Evolutionary conservation across 2,888 invertebrate genomes (phyloP), one percentile per base, ranked within the genome.

Genomic region (Athrips mouffetella): DNA sequence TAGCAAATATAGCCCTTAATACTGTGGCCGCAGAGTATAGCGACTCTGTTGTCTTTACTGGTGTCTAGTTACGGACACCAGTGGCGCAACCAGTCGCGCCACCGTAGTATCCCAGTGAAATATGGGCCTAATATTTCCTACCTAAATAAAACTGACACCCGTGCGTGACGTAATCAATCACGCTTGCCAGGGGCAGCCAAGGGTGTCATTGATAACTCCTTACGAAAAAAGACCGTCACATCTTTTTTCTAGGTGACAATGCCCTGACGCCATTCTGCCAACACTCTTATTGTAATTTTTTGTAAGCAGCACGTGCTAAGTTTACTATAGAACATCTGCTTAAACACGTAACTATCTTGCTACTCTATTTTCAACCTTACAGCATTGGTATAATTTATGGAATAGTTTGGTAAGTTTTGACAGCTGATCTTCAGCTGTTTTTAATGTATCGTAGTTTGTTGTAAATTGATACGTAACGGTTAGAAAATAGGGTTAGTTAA

Each of bases 251-350:
- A 27, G 13, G 15, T 25, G 40, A 23, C 40, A 40, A 40, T 25
- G 23, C 40, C 40, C 40, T 40, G n/a, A n/a, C n/a, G n/a, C n/a
- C n/a, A n/a, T 40, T 40, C 39, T 40, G 40, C 40, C 25, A 23
- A 40, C 40, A 37, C 21, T 11, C 25, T 29, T 29, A 29, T 42
- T 42, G 42, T 42, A 11, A 27, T 31, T 44, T 44, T 44, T 44
- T 44, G 29, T 44, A 15, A 13, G 7, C 18, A 25, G 44, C 44
- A 44, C 44, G 44, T 44, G 44, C 44, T 30, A 15, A 21, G 13
- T 2, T 4, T 25, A 27, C 4, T 4, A 30, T 15, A 16, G 31
- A 44, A 44, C 44, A 44, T 44, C 44, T 44, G 44, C 44, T 44
- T 44, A 10, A 21, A 18, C 13, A 37, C 37, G n/a, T 37, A 37